A percentile compares a stretch with the other conserved stretches of the same genome.
phyloP scores from a whole-genome alignment of 2,888 invertebrate genomes.

The Cryptophagus acutangulus region DNA sequence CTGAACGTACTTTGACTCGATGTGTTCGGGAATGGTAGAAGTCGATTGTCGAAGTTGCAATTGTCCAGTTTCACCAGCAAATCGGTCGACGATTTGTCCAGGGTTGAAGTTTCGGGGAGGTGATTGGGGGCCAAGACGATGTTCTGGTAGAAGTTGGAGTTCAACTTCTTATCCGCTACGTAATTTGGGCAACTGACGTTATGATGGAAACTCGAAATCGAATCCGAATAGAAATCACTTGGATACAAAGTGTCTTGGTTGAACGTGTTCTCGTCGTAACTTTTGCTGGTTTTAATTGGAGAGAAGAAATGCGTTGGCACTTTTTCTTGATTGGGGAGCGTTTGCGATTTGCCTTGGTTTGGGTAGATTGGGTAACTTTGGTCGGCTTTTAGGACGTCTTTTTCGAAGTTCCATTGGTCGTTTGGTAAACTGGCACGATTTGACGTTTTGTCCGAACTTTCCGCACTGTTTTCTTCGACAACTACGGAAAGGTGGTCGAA shows the following conservation, averaged over 20 bases:
- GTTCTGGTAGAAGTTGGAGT: constrained; percentile 34
- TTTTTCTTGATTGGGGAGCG: constrained; percentile 22
- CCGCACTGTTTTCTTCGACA: constrained; percentile 61
- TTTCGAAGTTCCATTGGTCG: constrained; percentile 34
- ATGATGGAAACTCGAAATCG: constrained; percentile 6
- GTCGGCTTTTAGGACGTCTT: constrained; percentile 42
- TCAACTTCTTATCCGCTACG: constrained; percentile 29
- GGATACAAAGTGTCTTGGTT: constrained; percentile 22
- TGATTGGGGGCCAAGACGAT: constrained; percentile 30
- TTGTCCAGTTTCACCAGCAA: constrained; percentile 46
- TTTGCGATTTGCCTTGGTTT: constrained; percentile 39
- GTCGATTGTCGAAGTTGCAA: constrained; percentile 32
- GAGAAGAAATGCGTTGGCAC: constrained; percentile 33
- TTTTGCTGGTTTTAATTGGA: constrained; percentile 38
- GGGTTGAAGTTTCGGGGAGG: constrained; percentile 20
- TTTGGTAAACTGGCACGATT: constrained; percentile 29
- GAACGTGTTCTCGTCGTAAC: constrained; percentile 38
- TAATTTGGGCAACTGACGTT: constrained; percentile 10
- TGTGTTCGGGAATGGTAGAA: constrained; percentile 28
- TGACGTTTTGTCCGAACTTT: constrained; percentile 44
- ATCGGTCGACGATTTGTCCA: constrained; percentile 41
- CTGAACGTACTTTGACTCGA: constrained; percentile 41
- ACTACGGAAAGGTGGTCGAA: constrained; percentile 75
- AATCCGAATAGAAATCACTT: constrained; percentile 18
- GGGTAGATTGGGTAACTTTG: constrained; percentile 44